Conservation (phyloP, 2,888 invertebrate genomes). For the Stenichneumon culpator region DNA sequence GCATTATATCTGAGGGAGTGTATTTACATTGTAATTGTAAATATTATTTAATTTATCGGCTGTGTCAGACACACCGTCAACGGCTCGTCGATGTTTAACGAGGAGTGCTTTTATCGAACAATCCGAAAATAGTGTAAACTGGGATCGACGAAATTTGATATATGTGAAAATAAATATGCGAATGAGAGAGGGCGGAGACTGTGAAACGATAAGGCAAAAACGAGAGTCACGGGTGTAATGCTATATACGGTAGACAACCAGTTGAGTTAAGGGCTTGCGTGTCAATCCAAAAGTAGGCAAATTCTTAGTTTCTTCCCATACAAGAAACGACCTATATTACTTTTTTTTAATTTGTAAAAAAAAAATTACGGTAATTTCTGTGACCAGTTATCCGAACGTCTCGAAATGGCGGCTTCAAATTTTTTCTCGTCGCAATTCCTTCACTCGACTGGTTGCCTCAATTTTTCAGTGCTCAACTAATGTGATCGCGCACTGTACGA, state of each 20-base stretch:
- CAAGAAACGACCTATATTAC: background rate
- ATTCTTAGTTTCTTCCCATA: background rate
- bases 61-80: background rate
- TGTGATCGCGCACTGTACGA: background rate
- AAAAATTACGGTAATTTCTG: background rate
- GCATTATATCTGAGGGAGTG: slow-evolving; percentile 4
- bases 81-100: background rate
- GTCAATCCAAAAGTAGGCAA: background rate
- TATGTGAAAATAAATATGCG: slow-evolving; percentile 1
- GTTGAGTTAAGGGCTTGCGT: background rate
- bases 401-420: too few relatives aligned
- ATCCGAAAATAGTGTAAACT: background rate
- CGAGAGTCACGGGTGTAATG: background rate
- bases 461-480: background rate
- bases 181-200: background rate
- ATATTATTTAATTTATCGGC: slow-evolving; percentile 22
- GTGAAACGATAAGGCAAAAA: background rate
- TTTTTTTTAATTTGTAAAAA: background rate
- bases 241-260: background rate
- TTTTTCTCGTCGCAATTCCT: too few relatives aligned
- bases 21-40: slow-evolving; percentile 33
- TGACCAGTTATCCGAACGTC: too few relatives aligned
- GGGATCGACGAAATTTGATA: background rate
- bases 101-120: background rate
- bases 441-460: background rate